phyloP scores from a whole-genome alignment of 1,140 invertebrate species.

The Probaryconus sp. region DNA sequence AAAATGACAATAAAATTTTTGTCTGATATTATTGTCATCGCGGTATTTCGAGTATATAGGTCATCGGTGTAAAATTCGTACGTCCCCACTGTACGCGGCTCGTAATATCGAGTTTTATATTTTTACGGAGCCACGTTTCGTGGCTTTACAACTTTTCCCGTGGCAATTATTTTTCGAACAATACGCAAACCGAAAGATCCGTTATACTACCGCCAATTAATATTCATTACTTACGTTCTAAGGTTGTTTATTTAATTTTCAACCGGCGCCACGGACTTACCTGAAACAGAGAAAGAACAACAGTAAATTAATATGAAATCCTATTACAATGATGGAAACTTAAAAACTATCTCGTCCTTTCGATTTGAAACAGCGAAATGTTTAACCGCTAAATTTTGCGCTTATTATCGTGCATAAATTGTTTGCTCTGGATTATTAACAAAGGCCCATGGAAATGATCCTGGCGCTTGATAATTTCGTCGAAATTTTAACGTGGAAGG shows the following conservation, averaged over 20 bases:
- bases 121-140: conserved; percentile 1
- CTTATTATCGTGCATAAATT: too few species aligned
- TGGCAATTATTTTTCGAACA: conserved; percentile 5
- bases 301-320: conserved; percentile 7
- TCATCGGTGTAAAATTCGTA: background rate
- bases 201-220: background rate
- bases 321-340: too few species aligned
- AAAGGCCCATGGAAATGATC: conserved; percentile 4
- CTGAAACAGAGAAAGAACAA: conserved; percentile 38
- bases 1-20: conserved; percentile 1
- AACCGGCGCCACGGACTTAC: conserved; percentile 14
- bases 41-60: background rate
- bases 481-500: conserved; percentile 4
- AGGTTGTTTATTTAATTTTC: background rate
- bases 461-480: conserved; percentile 10
- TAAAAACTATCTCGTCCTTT: too few species aligned
- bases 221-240: conserved; percentile 24
- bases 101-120: background rate
- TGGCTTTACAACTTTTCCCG: too few species aligned
- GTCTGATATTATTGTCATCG: conserved; percentile 7
- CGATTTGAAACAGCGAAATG: too few species aligned
- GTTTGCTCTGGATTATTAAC: too few species aligned
- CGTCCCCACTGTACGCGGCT: background rate
- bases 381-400: too few species aligned
- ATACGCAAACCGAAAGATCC: background rate